phyloP scores from a whole-genome alignment of 1,140 invertebrate species.

The Drosophila bocqueti region DNA sequence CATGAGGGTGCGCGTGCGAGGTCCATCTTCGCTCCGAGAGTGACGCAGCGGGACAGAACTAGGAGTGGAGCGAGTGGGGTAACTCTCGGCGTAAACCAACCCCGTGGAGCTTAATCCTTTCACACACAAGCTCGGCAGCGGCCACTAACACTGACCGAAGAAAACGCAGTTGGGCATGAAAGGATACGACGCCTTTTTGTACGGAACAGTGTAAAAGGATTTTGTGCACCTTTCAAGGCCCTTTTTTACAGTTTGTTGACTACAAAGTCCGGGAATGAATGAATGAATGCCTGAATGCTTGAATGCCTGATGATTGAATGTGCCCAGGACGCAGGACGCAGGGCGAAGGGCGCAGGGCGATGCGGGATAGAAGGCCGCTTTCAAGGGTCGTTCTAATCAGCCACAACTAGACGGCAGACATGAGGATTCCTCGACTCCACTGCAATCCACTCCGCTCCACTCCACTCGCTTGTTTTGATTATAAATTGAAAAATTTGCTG shows the following conservation, averaged over 20 bases:
- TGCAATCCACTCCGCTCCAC: neutral
- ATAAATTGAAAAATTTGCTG: slow-evolving; percentile 83
- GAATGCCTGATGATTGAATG: slow-evolving; percentile 73
- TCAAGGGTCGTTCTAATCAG: slow-evolving; percentile 68
- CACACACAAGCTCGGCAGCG: slow-evolving; percentile 37
- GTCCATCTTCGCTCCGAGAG: slow-evolving; percentile 58
- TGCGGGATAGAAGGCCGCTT: neutral
- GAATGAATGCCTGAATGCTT: slow-evolving; percentile 54
- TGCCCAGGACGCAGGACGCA: slow-evolving; percentile 13
- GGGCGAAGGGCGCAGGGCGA: neutral
- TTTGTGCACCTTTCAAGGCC: slow-evolving; percentile 79
- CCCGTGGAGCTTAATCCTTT: slow-evolving; percentile 27
- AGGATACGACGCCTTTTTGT: slow-evolving; percentile 68
- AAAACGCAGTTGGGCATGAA: slow-evolving; percentile 76
- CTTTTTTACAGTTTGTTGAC: slow-evolving; percentile 67
- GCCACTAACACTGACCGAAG: slow-evolving; percentile 68
- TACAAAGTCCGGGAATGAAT: slow-evolving; percentile 56
- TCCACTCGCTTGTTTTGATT: slow-evolving; percentile 66
- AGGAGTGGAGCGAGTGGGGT: slow-evolving; percentile 26
- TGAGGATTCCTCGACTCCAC: slow-evolving; percentile 16
- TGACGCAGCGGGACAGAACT: slow-evolving; percentile 39
- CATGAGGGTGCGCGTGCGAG: slow-evolving; percentile 44
- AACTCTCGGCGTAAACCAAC: slow-evolving; percentile 5
- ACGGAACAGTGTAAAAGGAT: slow-evolving; percentile 68
- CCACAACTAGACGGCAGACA: slow-evolving; percentile 30